phyloP scores from a whole-genome alignment of 2,113 vertebrate genomes.

The Erinaceus europaeus region DNA sequence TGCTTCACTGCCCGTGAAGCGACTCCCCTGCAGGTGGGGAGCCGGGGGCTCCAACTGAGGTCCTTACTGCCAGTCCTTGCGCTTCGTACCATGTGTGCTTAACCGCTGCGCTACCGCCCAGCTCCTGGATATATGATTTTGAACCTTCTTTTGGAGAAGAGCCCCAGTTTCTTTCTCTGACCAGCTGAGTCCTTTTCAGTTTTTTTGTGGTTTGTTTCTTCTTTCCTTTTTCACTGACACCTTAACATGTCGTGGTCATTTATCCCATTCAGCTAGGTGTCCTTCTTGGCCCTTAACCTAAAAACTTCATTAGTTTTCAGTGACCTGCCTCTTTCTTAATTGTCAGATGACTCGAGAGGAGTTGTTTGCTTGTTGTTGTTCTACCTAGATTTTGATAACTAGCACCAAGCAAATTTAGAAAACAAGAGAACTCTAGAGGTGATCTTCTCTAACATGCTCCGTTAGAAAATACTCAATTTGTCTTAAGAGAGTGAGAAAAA shows the following conservation, averaged over 20 bases:
- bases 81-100: no score
- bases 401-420: not conserved
- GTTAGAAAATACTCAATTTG: not conserved
- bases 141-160: conserved; percentile 39
- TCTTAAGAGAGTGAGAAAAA: not conserved
- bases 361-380: not conserved
- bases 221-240: conserved; percentile 25
- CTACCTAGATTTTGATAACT: not conserved
- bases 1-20: no score
- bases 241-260: conserved; percentile 51
- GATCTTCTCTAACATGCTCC: not conserved
- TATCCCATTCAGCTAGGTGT: conserved; percentile 30
- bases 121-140: not conserved
- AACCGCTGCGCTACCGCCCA: no score
- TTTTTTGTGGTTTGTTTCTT: conserved; percentile 49
- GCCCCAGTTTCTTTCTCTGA: conserved; percentile 37
- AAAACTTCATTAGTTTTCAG: conserved; percentile 44
- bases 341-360: not conserved
- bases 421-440: not conserved
- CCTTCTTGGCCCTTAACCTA: not conserved
- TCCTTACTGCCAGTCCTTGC: no score
- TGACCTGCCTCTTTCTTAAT: conserved; percentile 11
- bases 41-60: no score
- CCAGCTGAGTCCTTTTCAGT: conserved; percentile 14
- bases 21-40: no score